Base-by-base conservation (phyloP, 1,140 invertebrate species). In the Drosophila truncata region DNA sequence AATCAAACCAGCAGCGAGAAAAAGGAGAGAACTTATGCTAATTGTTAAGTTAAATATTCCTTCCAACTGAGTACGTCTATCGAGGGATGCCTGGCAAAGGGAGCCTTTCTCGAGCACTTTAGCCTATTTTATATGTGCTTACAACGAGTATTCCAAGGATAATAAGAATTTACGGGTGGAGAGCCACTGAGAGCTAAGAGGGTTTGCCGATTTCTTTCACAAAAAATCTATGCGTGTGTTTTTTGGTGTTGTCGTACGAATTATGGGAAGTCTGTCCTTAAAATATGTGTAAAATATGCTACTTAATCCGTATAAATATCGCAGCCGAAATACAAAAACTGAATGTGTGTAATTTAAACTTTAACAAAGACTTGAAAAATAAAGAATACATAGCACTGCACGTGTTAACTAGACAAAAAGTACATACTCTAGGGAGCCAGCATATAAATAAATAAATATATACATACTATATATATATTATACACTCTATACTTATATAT, bases 41-140 rank as follows among this genome's bases (percentile, higher is more conserved):
- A 85, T 87, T 79, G 65, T 85, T 82, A 75, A 58, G 57, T 62
- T 63, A 50, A 82, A 78, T 67, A 65, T 86, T 86, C 65, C 75
- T 80, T 83, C 57, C 76, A 64, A 46, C 33, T 35, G 60, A 80
- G 59, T 66, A 66, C 47, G 59, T 72, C 79, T 65, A 42, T 47
- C 62, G 60, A 60, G 33, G 39, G 57, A 42, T 52, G 52, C 44
- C 54, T n/a, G n/a, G n/a, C n/a, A n/a, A n/a, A 50, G 60, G 47
- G 33, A 50, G 64, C 39, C 63, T 42, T 81, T 69, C 58, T 57
- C 18, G 50, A 69, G 46, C 58, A 73, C 67, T 65, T 59, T 23
- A 37, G 23, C 47, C 49, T 57, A 70, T 57, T 71, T 71, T 80
- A 52, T 79, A 75, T 83, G 60, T 42, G 63, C 71, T 73, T 84